phyloP scores from a whole-genome alignment of 2,113 vertebrate species.

The Pedionomus torquatus region DNA sequence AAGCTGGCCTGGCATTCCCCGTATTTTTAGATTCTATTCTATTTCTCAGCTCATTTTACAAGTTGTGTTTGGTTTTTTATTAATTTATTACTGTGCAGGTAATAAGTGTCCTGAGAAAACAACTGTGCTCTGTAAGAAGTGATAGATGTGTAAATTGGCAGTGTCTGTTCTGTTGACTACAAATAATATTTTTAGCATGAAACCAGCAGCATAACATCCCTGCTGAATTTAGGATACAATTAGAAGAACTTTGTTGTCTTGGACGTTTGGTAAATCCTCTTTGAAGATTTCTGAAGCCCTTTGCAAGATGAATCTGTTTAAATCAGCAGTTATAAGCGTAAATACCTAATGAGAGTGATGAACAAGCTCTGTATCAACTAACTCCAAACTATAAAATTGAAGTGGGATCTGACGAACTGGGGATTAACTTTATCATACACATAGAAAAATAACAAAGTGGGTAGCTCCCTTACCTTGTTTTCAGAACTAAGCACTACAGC shows the following conservation, averaged over 20 bases:
- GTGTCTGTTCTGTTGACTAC: not conserved
- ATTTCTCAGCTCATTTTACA: not conserved
- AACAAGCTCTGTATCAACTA: not conserved
- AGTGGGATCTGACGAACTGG: not conserved
- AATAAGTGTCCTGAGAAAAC: not conserved
- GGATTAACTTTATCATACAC: not conserved
- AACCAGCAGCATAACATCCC: not conserved
- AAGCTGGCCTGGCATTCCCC: not conserved
- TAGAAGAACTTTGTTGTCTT: not conserved
- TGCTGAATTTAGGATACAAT: constrained; percentile 20
- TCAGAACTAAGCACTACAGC: not conserved
- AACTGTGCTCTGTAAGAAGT: not conserved
- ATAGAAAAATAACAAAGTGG: not conserved
- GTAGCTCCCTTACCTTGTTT: not conserved
- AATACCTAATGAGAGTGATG: not conserved
- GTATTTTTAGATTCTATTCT: not conserved
- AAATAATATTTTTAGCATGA: constrained; percentile 13
- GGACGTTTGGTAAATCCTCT: not conserved
- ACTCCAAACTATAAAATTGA: not conserved
- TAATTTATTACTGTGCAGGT: not conserved
- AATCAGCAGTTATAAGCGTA: not conserved
- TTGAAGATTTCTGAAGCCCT: constrained; percentile 29
- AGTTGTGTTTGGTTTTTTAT: not conserved
- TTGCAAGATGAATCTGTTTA: not conserved
- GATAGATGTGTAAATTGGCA: not conserved